Evolutionary conservation across 1,140 invertebrate species (phyloP).

Genomic region (Leptoteleia sp.): DNA sequence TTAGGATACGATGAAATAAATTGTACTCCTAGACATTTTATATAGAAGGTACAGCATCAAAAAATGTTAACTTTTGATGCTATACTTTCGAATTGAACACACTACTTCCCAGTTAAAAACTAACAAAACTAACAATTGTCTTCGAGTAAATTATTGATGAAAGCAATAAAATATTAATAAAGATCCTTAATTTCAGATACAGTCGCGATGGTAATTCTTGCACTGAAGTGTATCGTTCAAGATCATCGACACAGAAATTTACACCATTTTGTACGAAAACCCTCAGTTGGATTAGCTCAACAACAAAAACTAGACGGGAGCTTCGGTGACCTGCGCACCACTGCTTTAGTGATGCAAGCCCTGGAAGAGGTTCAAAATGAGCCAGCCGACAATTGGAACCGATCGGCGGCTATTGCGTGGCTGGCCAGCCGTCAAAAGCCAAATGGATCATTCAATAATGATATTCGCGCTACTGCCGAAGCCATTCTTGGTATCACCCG

Average conservation of each 20-base stretch:
- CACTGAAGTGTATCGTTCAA: slow-evolving; percentile 91
- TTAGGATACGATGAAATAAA: too few relatives aligned
- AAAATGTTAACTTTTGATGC: too few relatives aligned
- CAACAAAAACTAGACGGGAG: slow-evolving; percentile 89
- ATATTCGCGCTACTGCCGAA: slow-evolving; percentile 87
- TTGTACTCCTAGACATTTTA: too few relatives aligned
- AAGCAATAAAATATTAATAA: too few relatives aligned
- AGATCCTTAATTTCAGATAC: slow-evolving; percentile 83
- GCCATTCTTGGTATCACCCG: slow-evolving; percentile 87
- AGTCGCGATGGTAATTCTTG: slow-evolving; percentile 90
- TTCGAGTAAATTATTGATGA: too few relatives aligned
- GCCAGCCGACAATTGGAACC: slow-evolving; percentile 86
- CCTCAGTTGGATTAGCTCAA: slow-evolving; percentile 87
- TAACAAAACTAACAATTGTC: too few relatives aligned
- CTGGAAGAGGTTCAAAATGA: slow-evolving; percentile 86
- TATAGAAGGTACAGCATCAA: too few relatives aligned
- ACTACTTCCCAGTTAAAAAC: too few relatives aligned
- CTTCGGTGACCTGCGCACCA: slow-evolving; percentile 90
- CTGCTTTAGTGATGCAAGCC: slow-evolving; percentile 90
- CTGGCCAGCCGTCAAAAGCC: slow-evolving; percentile 86
- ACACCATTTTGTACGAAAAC: slow-evolving; percentile 88
- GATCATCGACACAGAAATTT: slow-evolving; percentile 90
- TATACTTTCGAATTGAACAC: too few relatives aligned
- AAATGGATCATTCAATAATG: slow-evolving; percentile 89
- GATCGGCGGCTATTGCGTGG: slow-evolving; percentile 87